A percentile compares a stretch with the other conserved stretches of the same genome.
phyloP scores from a whole-genome alignment of 2,888 invertebrate species.

The Rhagophthalmus giganteus region DNA sequence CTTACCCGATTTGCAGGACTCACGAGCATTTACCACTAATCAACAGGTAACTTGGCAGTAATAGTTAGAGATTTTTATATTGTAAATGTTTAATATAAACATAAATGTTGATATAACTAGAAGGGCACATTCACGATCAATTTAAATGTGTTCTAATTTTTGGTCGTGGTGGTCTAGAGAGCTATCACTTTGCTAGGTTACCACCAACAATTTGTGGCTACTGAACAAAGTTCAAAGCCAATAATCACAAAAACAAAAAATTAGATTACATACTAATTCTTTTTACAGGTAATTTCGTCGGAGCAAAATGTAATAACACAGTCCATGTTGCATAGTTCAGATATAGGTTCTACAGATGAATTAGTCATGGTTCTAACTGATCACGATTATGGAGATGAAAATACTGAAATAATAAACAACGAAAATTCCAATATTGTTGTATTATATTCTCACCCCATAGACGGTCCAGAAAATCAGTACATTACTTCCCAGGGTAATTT shows the following conservation, averaged over 20 bases:
- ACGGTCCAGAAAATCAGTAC: slow-evolving; percentile 61
- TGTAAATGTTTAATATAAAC: too few relatives aligned
- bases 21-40: slow-evolving; percentile 44
- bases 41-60: slow-evolving; percentile 34
- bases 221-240: too few relatives aligned
- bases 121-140: too few relatives aligned
- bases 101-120: too few relatives aligned
- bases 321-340: slow-evolving; percentile 49
- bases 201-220: too few relatives aligned
- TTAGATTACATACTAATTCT: not conserved
- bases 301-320: slow-evolving; percentile 44
- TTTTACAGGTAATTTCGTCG: slow-evolving; percentile 33
- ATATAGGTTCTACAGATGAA: slow-evolving; percentile 61
- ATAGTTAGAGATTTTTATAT: too few relatives aligned
- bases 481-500: slow-evolving; percentile 55
- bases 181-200: too few relatives aligned
- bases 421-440: slow-evolving; percentile 67
- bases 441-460: slow-evolving; percentile 64
- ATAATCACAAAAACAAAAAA: too few relatives aligned
- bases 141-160: too few relatives aligned
- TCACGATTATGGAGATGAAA: slow-evolving; percentile 62
- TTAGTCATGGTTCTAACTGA: slow-evolving; percentile 67
- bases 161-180: too few relatives aligned
- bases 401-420: slow-evolving; percentile 53
- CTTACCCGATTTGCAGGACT: slow-evolving; percentile 51